phyloP scores from a whole-genome alignment of 2,113 vertebrate species.

The Capreolus pygargus region DNA sequence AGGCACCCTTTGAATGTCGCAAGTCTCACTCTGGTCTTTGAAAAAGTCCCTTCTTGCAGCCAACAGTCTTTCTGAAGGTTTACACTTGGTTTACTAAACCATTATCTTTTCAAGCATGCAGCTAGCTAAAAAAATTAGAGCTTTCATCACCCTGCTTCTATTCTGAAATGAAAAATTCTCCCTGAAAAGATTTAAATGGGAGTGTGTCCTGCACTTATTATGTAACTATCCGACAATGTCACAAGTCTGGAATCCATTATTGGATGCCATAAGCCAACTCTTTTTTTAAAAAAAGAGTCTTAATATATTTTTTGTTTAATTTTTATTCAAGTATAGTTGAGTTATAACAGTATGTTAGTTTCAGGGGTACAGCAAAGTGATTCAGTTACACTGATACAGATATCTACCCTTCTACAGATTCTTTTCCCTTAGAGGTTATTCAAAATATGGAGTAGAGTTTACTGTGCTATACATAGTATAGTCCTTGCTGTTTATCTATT shows the following conservation, averaged over 20 bases:
- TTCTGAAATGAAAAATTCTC: constrained; percentile 47
- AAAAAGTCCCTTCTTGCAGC: background rate
- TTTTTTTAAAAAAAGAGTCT: background rate
- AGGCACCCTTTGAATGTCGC: background rate
- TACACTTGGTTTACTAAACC: constrained; percentile 49
- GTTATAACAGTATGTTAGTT: background rate
- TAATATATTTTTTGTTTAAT: background rate
- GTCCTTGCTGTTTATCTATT: background rate
- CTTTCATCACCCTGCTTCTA: constrained; percentile 54
- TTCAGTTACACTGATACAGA: background rate
- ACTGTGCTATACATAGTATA: background rate
- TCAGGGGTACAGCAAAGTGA: background rate
- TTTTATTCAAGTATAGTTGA: background rate
- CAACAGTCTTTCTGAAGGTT: constrained; percentile 5
- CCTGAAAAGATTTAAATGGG: constrained; percentile 26
- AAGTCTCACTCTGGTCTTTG: background rate
- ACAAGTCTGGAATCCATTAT: background rate
- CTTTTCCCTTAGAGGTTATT: background rate
- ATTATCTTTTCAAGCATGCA: constrained; percentile 56
- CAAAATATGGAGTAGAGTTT: background rate
- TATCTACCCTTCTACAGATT: background rate
- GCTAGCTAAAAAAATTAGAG: constrained; percentile 49
- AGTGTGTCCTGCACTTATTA: background rate
- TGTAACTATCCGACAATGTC: background rate
- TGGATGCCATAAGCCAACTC: background rate